phyloP scores from a whole-genome alignment of 2,797 vertebrate species.

The Apogon talboti region DNA sequence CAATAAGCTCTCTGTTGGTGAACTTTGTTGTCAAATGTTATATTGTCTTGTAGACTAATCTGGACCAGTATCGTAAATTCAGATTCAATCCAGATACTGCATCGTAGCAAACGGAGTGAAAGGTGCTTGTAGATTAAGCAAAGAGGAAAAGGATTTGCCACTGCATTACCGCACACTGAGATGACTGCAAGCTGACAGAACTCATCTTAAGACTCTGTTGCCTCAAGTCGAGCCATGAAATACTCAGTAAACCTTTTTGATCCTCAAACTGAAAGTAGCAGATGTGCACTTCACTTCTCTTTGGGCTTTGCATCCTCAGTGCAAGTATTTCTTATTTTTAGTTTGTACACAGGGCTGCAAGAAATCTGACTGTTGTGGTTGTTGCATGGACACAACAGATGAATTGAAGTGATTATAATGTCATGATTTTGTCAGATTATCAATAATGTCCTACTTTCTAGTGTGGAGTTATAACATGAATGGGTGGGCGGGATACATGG shows the following conservation, averaged over 20 bases:
- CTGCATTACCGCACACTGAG: conserved; percentile 31
- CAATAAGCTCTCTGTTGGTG: neutral
- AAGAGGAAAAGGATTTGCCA: conserved; percentile 45
- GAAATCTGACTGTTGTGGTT: neutral
- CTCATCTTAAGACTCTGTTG: conserved; percentile 46
- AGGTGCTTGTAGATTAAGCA: conserved; percentile 28
- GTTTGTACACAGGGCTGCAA: neutral
- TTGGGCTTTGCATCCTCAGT: neutral
- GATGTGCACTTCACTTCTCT: conserved; percentile 27
- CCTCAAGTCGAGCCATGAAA: conserved; percentile 39
- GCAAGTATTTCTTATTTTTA: conserved; percentile 26
- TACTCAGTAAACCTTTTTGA: conserved; percentile 54
- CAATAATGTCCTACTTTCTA: neutral
- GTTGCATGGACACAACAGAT: conserved; percentile 1
- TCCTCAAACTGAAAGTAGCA: conserved; percentile 40
- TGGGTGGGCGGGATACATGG: neutral
- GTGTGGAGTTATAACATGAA: neutral
- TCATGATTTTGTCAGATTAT: conserved; percentile 13
- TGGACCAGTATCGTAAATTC: neutral
- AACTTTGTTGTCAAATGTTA: neutral
- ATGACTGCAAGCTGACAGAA: conserved; percentile 46
- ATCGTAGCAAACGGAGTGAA: conserved; percentile 21
- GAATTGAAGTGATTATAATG: neutral
- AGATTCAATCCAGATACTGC: conserved; percentile 21
- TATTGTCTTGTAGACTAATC: conserved; percentile 2